Percentiles rank a stretch among this genome's conserved stretches.
Conservation (phyloP, 2,888 invertebrate species). For the Cephus pulcher region DNA sequence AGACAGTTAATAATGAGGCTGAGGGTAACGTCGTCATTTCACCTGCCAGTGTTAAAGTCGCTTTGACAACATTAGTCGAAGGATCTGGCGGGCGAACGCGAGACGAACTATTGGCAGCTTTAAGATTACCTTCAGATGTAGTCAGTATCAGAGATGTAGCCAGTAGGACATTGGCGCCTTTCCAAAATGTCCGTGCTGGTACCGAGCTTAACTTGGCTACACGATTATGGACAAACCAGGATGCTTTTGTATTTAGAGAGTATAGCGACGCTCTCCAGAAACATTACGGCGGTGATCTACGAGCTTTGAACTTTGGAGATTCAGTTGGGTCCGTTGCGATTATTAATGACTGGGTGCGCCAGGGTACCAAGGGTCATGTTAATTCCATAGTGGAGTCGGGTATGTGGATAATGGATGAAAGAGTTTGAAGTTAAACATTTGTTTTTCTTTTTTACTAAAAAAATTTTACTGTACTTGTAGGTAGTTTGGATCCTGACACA, state of each 20-base stretch:
- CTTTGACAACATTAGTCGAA: conserved; percentile 74
- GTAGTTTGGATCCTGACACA: conserved; percentile 68
- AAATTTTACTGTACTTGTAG: conserved; percentile 62
- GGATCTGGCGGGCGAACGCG: conserved; percentile 72
- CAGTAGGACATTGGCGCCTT: conserved; percentile 47
- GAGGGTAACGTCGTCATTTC: conserved; percentile 74
- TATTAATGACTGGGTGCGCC: conserved; percentile 74
- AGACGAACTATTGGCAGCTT: conserved; percentile 70
- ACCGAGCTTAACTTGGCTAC: conserved; percentile 46
- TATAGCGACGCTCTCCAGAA: conserved; percentile 67
- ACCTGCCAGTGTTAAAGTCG: conserved; percentile 75
- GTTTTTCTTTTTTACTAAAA: conserved; percentile 7
- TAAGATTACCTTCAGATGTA: conserved; percentile 69
- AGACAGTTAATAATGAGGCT: conserved; percentile 38
- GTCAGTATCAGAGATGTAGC: conserved; percentile 38
- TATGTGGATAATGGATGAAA: conserved; percentile 43
- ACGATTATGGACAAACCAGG: conserved; percentile 46
- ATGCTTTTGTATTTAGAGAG: conserved; percentile 51
- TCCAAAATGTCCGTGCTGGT: conserved; percentile 44
- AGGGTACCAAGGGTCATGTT: conserved; percentile 71
- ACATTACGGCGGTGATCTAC: conserved; percentile 69
- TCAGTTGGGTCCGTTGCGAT: conserved; percentile 59
- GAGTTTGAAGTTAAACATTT: conserved; percentile 8
- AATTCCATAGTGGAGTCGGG: conserved; percentile 69
- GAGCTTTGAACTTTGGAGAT: conserved; percentile 69